Evolutionary conservation across 2,113 vertebrate genomes (phyloP).

Genomic region (Noctilio leporinus): DNA sequence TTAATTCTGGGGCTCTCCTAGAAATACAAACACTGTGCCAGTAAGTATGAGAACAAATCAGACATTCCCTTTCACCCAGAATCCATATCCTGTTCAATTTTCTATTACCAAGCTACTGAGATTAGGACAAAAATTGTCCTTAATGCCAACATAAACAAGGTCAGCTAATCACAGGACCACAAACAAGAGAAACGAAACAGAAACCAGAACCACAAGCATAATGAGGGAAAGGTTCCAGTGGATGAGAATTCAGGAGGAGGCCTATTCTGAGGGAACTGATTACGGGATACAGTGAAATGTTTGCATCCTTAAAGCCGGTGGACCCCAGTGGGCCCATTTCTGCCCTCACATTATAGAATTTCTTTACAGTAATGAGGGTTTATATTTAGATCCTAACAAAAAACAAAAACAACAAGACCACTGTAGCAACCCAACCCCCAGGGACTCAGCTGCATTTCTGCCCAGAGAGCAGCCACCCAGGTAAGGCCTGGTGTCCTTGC

Average conservation of each 20-base stretch:
- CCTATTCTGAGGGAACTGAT: not conserved
- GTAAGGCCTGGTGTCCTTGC: not conserved
- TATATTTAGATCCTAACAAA: not conserved
- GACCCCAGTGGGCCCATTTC: not conserved
- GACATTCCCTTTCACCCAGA: not conserved
- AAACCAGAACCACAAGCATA: conserved; percentile 25
- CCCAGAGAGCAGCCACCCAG: not conserved
- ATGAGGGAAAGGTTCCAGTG: not conserved
- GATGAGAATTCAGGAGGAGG: not conserved
- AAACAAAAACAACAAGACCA: not conserved
- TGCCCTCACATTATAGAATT: not conserved
- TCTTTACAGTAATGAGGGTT: not conserved
- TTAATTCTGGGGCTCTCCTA: not conserved
- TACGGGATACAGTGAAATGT: not conserved
- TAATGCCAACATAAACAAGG: conserved; percentile 33
- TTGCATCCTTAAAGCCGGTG: not conserved
- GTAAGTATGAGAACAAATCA: conserved; percentile 6
- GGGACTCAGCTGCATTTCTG: not conserved
- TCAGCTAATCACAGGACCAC: conserved; percentile 13
- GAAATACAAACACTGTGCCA: conserved; percentile 14
- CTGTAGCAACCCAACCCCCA: not conserved
- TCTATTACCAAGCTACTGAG: conserved; percentile 26
- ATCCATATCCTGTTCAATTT: not conserved
- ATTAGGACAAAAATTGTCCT: conserved; percentile 19
- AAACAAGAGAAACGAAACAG: conserved; percentile 29